phyloP scores from a whole-genome alignment of 2,888 invertebrate genomes.

The Dilophus febrilis region DNA sequence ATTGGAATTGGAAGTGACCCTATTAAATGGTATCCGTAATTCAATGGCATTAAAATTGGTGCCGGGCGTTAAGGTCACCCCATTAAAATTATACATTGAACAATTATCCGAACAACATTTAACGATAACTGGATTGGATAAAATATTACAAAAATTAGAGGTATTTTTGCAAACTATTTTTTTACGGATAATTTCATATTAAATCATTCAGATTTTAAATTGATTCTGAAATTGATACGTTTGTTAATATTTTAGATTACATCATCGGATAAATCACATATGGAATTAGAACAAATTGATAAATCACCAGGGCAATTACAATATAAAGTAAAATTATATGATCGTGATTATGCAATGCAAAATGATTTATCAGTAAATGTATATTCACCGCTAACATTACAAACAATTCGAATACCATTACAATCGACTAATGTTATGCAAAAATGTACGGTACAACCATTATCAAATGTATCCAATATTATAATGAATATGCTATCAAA shows the following conservation, averaged over 20 bases:
- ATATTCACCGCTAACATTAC: conserved; percentile 26
- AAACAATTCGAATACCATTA: conserved; percentile 25
- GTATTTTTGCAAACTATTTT: no score
- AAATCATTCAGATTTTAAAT: no score
- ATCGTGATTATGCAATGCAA: conserved; percentile 20
- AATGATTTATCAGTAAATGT: conserved; percentile 23
- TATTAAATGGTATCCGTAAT: conserved; percentile 24
- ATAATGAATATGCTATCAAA: conserved; percentile 21
- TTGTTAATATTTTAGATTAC: conserved; percentile 20
- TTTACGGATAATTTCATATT: no score
- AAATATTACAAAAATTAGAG: conserved; percentile 37
- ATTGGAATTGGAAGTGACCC: conserved; percentile 24
- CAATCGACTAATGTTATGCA: conserved; percentile 17
- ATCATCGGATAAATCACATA: conserved; percentile 23
- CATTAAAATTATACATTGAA: conserved; percentile 18
- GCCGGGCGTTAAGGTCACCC: conserved; percentile 25
- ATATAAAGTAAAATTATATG: conserved; percentile 23
- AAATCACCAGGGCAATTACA: conserved; percentile 24
- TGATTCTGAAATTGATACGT: no score
- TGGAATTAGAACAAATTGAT: conserved; percentile 20
- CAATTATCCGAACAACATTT: conserved; percentile 25
- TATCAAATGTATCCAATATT: conserved; percentile 16
- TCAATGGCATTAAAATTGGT: conserved; percentile 24
- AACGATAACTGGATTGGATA: conserved; percentile 34
- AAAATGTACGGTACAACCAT: conserved; percentile 19